Base-by-base conservation (phyloP, 1,140 invertebrate genomes). In the Gonatopus flavifemur region DNA sequence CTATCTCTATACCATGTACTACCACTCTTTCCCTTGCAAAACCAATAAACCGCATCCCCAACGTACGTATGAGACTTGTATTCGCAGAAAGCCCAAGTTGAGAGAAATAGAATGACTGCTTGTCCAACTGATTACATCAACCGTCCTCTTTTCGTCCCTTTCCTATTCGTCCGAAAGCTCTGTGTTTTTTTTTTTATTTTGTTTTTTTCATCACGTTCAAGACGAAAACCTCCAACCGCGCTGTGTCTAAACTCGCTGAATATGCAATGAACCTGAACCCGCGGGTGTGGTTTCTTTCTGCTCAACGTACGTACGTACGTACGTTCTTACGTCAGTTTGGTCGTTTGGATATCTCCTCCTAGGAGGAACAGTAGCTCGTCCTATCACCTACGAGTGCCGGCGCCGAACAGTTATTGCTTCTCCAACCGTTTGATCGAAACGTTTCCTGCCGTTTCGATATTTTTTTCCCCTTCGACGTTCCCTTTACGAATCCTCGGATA, bases 1-100 rank as follows among this genome's bases (percentile, higher is more conserved):
- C 46, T n/a, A 12, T 30, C 57, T 40, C 45, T 49, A 35, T 30
- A 32, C 38, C 12, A 5, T 10, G 5, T n/a, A 10, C 9, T 12
- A 7, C 18, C 21, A 21, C 41, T 28, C 31, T 44, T 19, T 49
- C 16, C 31, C 43, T 36, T 15, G 40, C 57, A 39, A 71, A 75
- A 72, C 65, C 70, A 75, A 74, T 76, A 76, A 76, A 74, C 59
- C 53, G 45, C 44, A n/a, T n/a, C n/a, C n/a, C n/a, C n/a, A n/a
- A n/a, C 48, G 38, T 40, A 13, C n/a, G 46, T 25, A 52, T 46
- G 63, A 66, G n/a, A n/a, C n/a, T n/a, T 60, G 66, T 64, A 55
- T 47, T 50, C 42, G 35, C 40, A 45, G 25, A 58, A 60, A n/a
- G n/a, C n/a, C n/a, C n/a, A n/a, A n/a, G n/a, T n/a, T n/a, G n/a